These are phyloP conservation scores for Macrobrachium nipponense DNA, from an alignment of 1,140 invertebrate genomes.

Conservation along the genomic window DNA sequence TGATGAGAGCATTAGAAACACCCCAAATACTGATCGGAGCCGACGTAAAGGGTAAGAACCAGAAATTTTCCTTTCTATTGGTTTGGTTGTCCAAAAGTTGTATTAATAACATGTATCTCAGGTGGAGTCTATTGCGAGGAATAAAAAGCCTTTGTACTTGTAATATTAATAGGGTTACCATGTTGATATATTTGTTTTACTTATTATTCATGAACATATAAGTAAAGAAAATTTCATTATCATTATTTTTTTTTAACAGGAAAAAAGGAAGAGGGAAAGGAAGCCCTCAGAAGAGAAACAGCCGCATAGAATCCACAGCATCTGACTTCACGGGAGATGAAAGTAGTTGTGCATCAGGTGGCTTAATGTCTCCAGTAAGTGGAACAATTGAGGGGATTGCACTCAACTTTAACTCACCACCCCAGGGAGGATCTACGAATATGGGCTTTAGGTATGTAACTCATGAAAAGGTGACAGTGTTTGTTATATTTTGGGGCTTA, in stretches of 20 bases:
- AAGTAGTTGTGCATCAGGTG: slow-evolving; percentile 69
- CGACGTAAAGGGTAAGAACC: slow-evolving; percentile 69
- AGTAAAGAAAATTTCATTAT: too few species aligned
- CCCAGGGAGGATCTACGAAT: slow-evolving; percentile 59
- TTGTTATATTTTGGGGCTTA: background rate
- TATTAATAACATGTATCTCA: too few species aligned
- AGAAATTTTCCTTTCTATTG: background rate
- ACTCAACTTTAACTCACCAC: slow-evolving; percentile 67
- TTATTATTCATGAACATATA: background rate
- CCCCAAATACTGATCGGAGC: slow-evolving; percentile 36
- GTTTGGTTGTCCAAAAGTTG: background rate
- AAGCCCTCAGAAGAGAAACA: slow-evolving; percentile 66
- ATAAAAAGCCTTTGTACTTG: too few species aligned
- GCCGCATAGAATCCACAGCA: slow-evolving; percentile 69
- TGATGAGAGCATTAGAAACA: slow-evolving; percentile 56
- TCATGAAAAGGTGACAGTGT: background rate
- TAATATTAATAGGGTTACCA: background rate
- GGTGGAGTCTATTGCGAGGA: too few species aligned
- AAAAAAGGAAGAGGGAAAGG: slow-evolving; percentile 77
- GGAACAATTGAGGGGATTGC: slow-evolving; percentile 68
- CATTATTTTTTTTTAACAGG: slow-evolving; percentile 66
- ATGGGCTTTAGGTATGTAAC: slow-evolving; percentile 52
- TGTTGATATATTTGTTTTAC: background rate
- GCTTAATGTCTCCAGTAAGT: slow-evolving; percentile 65
- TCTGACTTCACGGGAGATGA: slow-evolving; percentile 71